Evolutionary conservation across 1,140 invertebrate genomes (phyloP), one percentile per base, ranked within the genome.

Genomic region (Diorhabda carinulata): DNA sequence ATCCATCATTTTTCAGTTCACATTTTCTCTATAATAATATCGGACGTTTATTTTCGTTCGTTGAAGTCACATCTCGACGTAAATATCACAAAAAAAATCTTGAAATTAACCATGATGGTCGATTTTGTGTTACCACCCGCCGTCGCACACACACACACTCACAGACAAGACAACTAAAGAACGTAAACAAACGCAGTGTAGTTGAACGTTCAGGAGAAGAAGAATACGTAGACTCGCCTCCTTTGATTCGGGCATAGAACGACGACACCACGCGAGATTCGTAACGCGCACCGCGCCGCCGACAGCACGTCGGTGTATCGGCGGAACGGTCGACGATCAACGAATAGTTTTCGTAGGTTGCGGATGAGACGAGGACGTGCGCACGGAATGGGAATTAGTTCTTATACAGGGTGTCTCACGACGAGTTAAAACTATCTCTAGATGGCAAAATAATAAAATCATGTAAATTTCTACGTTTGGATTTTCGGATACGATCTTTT

Each of bases 1-100:
- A 84, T 91, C 89, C 89, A 91, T 90, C 87, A 89, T 88, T 67
- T 74, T 81, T 61, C 43, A 43, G 41, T 25, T 57, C 45, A 64
- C 63, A 64, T 64, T n/a, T 44, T 64, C 25, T 44, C 61, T 43
- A 43, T 62, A n/a, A 10, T 52, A 52, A 52, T n/a, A 25, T 25
- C 6, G 47, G n/a, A 52, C 47, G 47, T 52, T 25, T 0, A 25
- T 25, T 25, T 25, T 1, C 25, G 1, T 25, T 25, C 25, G 25
- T 25, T 25, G 25, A 25, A 25, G 1, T 25, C 25, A 25, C 25
- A 25, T 25, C 25, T 25, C 25, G n/a, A 52, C 47, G 2, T 6
- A 52, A 3, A 52, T 52, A 52, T 52, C 2, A 52, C 6, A 6
- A 4, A 4, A 4, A n/a, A 52, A 52, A 3, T 52, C 47, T n/a